Conservation (phyloP, 2,888 invertebrate species). For the Formica aserva region DNA sequence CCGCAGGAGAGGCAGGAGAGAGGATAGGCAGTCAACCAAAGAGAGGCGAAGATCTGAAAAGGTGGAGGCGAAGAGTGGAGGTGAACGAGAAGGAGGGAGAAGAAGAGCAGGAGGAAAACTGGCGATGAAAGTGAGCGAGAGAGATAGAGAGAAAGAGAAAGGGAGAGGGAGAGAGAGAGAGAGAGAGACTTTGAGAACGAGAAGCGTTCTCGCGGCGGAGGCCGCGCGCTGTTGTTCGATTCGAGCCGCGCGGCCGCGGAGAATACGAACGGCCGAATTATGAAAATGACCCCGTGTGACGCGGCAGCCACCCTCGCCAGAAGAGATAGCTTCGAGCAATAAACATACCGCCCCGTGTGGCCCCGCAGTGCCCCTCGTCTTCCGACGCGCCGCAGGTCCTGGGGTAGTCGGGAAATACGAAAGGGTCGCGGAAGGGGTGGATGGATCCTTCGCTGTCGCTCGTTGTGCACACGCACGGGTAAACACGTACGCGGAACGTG, state of each 20-base stretch:
- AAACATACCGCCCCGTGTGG: slow-evolving; percentile 82
- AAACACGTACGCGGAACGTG: slow-evolving; percentile 53
- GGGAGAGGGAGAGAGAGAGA: slow-evolving; percentile 56
- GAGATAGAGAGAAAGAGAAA: slow-evolving; percentile 53
- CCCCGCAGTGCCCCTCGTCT: slow-evolving; percentile 65
- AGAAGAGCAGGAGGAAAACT: slow-evolving; percentile 53
- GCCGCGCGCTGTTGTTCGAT: slow-evolving; percentile 87
- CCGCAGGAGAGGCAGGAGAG: slow-evolving; percentile 1
- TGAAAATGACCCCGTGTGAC: slow-evolving; percentile 87
- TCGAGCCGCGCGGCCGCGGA: slow-evolving; percentile 86
- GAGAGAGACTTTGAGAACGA: slow-evolving; percentile 59
- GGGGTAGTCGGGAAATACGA: slow-evolving; percentile 62
- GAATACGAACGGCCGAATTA: slow-evolving; percentile 89
- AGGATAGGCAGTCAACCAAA: slow-evolving; percentile 41
- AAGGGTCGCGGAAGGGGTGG: slow-evolving; percentile 57
- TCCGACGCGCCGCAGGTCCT: slow-evolving; percentile 56
- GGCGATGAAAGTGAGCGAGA: background rate
- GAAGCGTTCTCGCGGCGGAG: slow-evolving; percentile 76
- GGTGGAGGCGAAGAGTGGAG: slow-evolving; percentile 28
- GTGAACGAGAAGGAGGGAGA: slow-evolving; percentile 47
- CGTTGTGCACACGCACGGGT: slow-evolving; percentile 58
- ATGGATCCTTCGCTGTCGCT: slow-evolving; percentile 55
- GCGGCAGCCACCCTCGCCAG: slow-evolving; percentile 84
- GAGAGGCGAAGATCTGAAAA: slow-evolving; percentile 43
- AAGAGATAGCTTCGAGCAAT: slow-evolving; percentile 85